These are phyloP conservation scores for Mylabris phalerata DNA, from an alignment of 1,140 invertebrate species.

Conservation along the genomic window DNA sequence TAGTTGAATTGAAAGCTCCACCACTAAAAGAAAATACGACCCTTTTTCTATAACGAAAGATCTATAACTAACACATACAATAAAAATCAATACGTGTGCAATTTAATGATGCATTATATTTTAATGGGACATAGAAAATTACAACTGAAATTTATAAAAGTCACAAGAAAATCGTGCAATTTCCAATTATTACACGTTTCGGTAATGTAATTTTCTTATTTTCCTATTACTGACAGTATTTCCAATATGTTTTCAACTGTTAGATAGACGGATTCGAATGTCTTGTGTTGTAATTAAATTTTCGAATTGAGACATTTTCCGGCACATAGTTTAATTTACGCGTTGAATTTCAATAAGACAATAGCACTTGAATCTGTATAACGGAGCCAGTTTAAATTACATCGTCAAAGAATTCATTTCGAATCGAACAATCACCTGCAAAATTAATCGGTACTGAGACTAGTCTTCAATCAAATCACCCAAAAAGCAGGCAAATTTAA, in stretches of 20 bases:
- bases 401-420: constrained; percentile 25
- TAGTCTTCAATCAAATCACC: too few relatives aligned
- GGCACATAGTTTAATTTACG: constrained; percentile 13
- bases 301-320: constrained; percentile 16
- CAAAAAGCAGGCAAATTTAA: too few relatives aligned
- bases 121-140: constrained; percentile 28
- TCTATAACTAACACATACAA: too few relatives aligned
- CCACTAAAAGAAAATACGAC: not conserved
- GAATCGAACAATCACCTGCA: constrained; percentile 24
- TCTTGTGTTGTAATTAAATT: too few relatives aligned
- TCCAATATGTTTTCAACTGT: too few relatives aligned
- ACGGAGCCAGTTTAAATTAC: constrained; percentile 20
- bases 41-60: not conserved
- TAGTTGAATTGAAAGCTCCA: constrained; percentile 19
- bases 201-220: too few relatives aligned
- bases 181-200: too few relatives aligned
- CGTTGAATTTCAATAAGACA: constrained; percentile 18
- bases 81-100: constrained; percentile 16
- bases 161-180: too few relatives aligned
- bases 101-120: constrained; percentile 29
- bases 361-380: constrained; percentile 7
- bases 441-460: constrained; percentile 21
- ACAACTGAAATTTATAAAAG: not conserved
- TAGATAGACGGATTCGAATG: too few relatives aligned
- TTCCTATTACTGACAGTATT: too few relatives aligned